Percentiles rank a stretch among this genome's conserved stretches.
phyloP scores from a whole-genome alignment of 2,113 vertebrate genomes.

The Cottus gobio region DNA sequence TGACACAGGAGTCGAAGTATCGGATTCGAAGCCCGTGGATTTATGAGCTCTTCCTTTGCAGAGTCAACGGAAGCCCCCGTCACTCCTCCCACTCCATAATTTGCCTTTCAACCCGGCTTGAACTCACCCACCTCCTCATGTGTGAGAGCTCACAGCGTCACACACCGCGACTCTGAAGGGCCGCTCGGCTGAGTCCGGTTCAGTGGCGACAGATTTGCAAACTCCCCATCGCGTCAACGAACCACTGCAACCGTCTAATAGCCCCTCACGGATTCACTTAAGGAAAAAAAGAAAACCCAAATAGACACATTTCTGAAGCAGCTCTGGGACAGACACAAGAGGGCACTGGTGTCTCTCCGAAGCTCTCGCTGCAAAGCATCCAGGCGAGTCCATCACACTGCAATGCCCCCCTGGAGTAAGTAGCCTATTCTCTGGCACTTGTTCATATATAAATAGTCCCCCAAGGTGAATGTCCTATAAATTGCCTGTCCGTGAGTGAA shows the following conservation, averaged over 20 bases:
- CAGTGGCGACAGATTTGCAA: constrained; percentile 1
- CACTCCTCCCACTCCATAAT: constrained; percentile 4
- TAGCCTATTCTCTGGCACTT: constrained; percentile 56
- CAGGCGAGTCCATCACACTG: constrained; percentile 54
- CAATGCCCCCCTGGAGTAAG: constrained; percentile 55
- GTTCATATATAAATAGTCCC: constrained; percentile 71
- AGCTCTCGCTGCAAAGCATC: constrained; percentile 15
- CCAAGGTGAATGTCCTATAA: constrained; percentile 72
- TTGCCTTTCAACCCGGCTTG: constrained; percentile 55
- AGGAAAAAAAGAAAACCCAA: not conserved
- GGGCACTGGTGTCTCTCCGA: constrained; percentile 67
- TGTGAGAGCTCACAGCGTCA: constrained; percentile 31
- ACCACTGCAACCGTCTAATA: constrained; percentile 20
- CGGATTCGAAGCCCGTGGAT: constrained; percentile 11
- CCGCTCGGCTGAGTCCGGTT: constrained; percentile 18
- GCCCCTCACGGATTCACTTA: constrained; percentile 5
- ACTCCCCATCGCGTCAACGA: constrained; percentile 18
- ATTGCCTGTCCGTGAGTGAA: constrained; percentile 59
- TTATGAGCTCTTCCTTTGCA: constrained; percentile 26
- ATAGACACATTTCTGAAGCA: constrained; percentile 23
- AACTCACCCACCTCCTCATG: constrained; percentile 21
- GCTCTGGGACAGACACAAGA: constrained; percentile 54
- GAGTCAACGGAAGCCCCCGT: constrained; percentile 26
- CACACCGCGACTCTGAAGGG: constrained; percentile 31
- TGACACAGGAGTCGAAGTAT: constrained; percentile 5